Evolutionary conservation across 2,113 vertebrate species (phyloP).

Genomic region (Centropus unirufus): DNA sequence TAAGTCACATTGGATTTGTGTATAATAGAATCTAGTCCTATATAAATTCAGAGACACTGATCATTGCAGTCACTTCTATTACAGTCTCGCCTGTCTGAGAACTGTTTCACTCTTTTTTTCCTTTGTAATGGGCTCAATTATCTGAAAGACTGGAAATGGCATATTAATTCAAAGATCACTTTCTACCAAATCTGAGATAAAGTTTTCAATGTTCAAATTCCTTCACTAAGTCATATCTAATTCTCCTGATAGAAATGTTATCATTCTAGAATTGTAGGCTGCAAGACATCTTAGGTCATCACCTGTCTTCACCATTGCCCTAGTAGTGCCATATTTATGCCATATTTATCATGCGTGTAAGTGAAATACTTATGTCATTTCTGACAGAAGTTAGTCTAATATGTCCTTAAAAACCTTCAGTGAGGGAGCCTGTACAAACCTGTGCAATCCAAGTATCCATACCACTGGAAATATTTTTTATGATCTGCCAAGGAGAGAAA

Average conservation of each 20-base stretch:
- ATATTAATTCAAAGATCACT: neutral
- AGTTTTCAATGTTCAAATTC: neutral
- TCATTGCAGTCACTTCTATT: neutral
- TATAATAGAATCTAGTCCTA: neutral
- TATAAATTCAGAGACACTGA: neutral
- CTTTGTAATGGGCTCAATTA: neutral
- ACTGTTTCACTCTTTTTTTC: neutral
- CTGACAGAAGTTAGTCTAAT: neutral
- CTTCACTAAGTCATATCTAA: neutral
- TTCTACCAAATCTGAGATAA: neutral
- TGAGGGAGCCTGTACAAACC: neutral
- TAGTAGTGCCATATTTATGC: neutral
- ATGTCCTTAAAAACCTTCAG: neutral
- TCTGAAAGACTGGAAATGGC: neutral
- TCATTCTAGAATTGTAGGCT: neutral
- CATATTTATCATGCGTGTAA: neutral
- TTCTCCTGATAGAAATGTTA: neutral
- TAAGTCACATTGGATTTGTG: neutral
- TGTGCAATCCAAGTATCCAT: accelerated
- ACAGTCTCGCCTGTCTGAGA: neutral
- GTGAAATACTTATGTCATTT: neutral
- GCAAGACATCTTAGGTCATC: neutral
- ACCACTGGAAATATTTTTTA: neutral
- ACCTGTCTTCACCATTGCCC: neutral
- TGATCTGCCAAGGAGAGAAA: neutral